A percentile compares a stretch with the other conserved stretches of the same genome.
Conservation (phyloP, 2,888 invertebrate species). For the Tiliacea citrago region DNA sequence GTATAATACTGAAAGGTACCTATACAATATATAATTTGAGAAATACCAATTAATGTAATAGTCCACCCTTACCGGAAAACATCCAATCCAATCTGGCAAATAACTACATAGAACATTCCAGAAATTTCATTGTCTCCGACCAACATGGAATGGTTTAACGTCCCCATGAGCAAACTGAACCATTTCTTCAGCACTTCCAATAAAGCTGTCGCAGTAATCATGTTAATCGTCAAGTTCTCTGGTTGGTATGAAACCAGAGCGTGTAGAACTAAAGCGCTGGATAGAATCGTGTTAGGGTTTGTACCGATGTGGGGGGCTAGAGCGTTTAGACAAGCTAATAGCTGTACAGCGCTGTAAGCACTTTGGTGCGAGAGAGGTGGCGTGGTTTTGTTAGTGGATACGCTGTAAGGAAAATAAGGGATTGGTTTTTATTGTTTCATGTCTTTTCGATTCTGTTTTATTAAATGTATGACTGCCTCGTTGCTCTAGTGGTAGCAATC, state of each 20-base stretch:
- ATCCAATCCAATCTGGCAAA: conserved; percentile 81
- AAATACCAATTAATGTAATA: background rate
- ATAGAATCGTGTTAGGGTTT: conserved; percentile 75
- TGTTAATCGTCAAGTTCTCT: conserved; percentile 72
- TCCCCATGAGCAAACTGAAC: conserved; percentile 77
- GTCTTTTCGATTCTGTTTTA: background rate
- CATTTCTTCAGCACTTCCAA: conserved; percentile 80
- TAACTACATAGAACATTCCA: conserved; percentile 80
- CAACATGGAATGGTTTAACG: conserved; percentile 79
- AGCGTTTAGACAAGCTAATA: conserved; percentile 80
- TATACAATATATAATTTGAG: too few relatives aligned
- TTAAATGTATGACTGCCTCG: background rate
- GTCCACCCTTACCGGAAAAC: conserved; percentile 74
- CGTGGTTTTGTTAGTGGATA: conserved; percentile 75
- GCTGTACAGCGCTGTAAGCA: conserved; percentile 84
- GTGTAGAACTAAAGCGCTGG: conserved; percentile 83
- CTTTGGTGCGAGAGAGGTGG: conserved; percentile 84
- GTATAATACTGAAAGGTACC: too few relatives aligned
- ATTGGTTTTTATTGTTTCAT: background rate
- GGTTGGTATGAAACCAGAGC: conserved; percentile 84
- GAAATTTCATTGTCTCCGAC: conserved; percentile 72
- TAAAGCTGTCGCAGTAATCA: conserved; percentile 73
- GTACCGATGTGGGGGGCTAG: conserved; percentile 75
- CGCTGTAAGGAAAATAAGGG: conserved; percentile 69
- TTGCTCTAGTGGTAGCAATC: background rate